Conservation (phyloP, 2,113 vertebrate genomes). For the Mustelus asterias region DNA sequence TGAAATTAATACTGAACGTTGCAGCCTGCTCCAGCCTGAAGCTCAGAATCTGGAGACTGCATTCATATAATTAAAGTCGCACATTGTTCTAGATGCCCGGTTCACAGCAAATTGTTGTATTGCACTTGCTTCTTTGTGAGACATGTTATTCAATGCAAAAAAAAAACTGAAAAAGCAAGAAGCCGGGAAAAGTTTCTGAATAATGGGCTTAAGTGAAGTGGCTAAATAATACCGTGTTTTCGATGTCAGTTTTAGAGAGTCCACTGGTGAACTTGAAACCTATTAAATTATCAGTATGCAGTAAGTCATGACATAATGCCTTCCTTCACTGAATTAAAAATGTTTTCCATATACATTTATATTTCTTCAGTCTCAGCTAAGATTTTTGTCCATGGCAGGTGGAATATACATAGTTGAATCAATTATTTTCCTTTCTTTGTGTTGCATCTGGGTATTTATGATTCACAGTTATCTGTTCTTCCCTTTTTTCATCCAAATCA, state of each 20-base stretch:
- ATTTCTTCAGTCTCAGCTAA: conserved; percentile 8
- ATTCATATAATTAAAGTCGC: conserved; percentile 4
- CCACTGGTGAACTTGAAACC: conserved; percentile 11
- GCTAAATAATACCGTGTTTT: not conserved
- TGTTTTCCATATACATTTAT: not conserved
- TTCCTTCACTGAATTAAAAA: conserved; percentile 18
- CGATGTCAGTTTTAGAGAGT: conserved; percentile 10
- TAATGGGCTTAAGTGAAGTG: not conserved
- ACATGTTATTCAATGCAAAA: conserved; percentile 25
- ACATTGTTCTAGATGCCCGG: conserved; percentile 13
- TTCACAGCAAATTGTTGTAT: conserved; percentile 24
- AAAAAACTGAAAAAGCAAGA: conserved; percentile 12
- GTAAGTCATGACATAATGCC: conserved; percentile 29
- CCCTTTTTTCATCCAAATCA: conserved; percentile 75
- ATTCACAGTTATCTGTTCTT: conserved; percentile 48
- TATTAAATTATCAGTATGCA: conserved; percentile 35
- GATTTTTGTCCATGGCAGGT: conserved; percentile 9
- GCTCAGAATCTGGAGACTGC: conserved; percentile 37
- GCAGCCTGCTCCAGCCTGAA: conserved; percentile 45
- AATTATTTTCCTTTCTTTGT: conserved; percentile 17
- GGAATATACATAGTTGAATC: not conserved
- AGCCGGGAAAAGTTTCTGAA: conserved; percentile 20
- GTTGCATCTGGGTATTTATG: not conserved
- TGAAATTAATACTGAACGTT: conserved; percentile 50
- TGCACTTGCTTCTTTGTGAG: conserved; percentile 30